Evolutionary conservation across 1,140 invertebrate genomes (phyloP).

Genomic region (Batillaria attramentaria): DNA sequence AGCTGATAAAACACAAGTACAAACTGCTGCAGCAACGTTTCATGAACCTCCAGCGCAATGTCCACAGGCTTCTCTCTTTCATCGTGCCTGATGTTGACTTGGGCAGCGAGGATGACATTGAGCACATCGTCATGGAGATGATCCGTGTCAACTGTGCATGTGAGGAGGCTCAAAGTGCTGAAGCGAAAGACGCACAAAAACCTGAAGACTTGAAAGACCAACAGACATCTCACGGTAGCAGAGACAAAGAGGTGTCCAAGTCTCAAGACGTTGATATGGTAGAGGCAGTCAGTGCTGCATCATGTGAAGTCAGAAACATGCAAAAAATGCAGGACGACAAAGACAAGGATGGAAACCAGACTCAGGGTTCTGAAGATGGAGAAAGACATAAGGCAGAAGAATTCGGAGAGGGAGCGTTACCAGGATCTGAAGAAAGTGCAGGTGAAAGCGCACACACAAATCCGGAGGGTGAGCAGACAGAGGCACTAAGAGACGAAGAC

Average conservation of each 20-base stretch:
- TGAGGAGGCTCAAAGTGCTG: neutral
- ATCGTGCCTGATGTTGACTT: conserved; percentile 58
- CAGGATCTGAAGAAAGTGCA: too few relatives aligned
- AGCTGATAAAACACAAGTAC: conserved; percentile 7
- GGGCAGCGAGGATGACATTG: conserved; percentile 48
- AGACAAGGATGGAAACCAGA: too few relatives aligned
- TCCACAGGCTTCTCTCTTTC: conserved; percentile 55
- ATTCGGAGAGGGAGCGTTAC: too few relatives aligned
- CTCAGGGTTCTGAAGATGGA: too few relatives aligned
- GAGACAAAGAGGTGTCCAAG: neutral
- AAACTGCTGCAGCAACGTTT: conserved; percentile 28
- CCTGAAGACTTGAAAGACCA: too few relatives aligned
- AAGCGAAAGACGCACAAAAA: too few relatives aligned
- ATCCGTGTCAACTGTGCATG: conserved; percentile 40
- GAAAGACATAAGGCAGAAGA: too few relatives aligned
- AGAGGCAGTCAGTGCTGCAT: neutral
- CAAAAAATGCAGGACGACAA: too few relatives aligned
- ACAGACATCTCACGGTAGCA: neutral
- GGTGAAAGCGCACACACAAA: too few relatives aligned
- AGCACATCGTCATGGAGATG: conserved; percentile 57
- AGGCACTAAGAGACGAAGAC: too few relatives aligned
- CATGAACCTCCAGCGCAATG: conserved; percentile 45
- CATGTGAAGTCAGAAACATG: too few relatives aligned
- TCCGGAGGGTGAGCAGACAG: too few relatives aligned
- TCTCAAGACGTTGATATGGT: neutral